Evolutionary conservation across 2,888 invertebrate species (phyloP), one percentile per base, ranked within the genome.

Genomic region (Lymantria monacha): DNA sequence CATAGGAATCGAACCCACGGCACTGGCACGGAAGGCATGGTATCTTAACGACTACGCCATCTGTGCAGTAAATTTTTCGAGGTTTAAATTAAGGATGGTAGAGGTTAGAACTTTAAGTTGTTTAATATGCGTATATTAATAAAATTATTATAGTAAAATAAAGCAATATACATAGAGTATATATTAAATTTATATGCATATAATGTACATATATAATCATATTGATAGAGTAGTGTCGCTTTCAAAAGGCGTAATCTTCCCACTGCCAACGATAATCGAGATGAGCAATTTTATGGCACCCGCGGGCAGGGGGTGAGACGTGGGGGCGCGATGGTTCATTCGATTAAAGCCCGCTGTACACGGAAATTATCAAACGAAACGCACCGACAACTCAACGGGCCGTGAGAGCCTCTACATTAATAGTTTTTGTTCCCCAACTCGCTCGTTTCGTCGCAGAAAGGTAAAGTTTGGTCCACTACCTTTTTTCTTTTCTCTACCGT

Each of bases 291-390:
- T 81, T 81, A 81, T 79, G 74, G 72, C 70, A 72, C 76, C 69
- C 69, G 72, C 72, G 65, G 74, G 66, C 63, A 57, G 59, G 55
- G 57, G 58, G 59, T 56, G 22, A 41, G 41, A 9, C 55, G 63
- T 42, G 60, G 62, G 63, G 69, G 42, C n/a, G 14, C 56, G 67
- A 69, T 61, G 69, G 74, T 84, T 86, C 81, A 89, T 87, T 89
- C 87, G 88, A 91, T 90, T 91, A 89, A 87, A 88, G 81, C 82
- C 77, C 76, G 79, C 79, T 83, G 84, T 87, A 86, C 83, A 85
- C 85, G 83, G 83, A 85, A 85, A 87, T 89, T 88, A 90, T 89
- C 87, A 88, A 88, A 88, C 89, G 87, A 81, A 86, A 87, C 85
- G 82, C 85, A 87, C 85, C 80, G 81, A 83, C 84, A 81, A 84